Conservation (phyloP, 2,888 invertebrate genomes). For the Andrena chrysosceles region DNA sequence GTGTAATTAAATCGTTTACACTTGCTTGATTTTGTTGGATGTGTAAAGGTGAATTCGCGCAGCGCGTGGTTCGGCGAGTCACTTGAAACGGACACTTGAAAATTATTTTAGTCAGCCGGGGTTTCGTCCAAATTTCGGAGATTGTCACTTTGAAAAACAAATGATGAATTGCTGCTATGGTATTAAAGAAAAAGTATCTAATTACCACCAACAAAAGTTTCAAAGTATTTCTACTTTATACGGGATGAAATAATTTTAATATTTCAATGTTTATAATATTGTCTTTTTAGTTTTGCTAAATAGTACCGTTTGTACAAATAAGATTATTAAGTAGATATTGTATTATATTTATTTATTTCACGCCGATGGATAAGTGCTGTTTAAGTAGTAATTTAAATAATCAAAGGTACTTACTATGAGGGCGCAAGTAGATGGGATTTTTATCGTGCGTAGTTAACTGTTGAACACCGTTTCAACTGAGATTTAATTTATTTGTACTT, state of each 20-base stretch:
- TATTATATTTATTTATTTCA: background rate
- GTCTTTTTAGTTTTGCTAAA: background rate
- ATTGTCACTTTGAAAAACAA: slow-evolving; percentile 19
- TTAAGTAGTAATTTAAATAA: slow-evolving; percentile 10
- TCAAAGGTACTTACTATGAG: slow-evolving; percentile 1
- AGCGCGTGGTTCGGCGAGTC: no score
- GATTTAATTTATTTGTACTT: background rate
- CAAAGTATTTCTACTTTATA: background rate
- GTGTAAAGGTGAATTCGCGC: background rate
- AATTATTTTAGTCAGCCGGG: background rate
- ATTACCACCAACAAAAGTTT: background rate
- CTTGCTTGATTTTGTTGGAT: background rate
- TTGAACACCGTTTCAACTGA: background rate
- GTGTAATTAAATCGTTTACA: background rate
- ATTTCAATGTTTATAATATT: background rate
- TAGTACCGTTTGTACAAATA: background rate
- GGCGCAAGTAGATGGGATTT: background rate
- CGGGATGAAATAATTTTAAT: slow-evolving; percentile 6
- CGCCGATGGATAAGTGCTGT: background rate
- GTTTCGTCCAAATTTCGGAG: slow-evolving; percentile 29
- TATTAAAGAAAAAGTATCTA: slow-evolving; percentile 10
- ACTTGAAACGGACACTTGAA: background rate
- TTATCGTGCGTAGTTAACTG: background rate
- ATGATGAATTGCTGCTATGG: background rate
- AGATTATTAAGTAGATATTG: background rate